These are phyloP conservation scores for Piaya cayana DNA, from an alignment of 2,113 vertebrate species.

Conservation along the genomic window DNA sequence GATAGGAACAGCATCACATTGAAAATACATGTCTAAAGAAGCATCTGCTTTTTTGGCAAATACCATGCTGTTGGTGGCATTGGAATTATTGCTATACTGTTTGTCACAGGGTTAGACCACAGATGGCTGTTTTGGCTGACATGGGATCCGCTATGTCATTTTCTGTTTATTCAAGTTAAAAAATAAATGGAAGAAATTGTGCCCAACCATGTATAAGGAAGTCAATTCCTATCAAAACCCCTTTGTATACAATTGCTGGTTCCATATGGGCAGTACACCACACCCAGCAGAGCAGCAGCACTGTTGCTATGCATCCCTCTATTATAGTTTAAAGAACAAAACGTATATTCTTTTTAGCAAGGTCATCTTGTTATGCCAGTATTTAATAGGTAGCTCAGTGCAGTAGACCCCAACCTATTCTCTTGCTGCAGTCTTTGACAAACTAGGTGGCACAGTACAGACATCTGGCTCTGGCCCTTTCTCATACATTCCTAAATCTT, in stretches of 20 bases:
- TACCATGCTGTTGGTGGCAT: constrained; percentile 52
- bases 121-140: constrained; percentile 73
- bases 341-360: background rate
- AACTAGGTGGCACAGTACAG: background rate
- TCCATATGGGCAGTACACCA: background rate
- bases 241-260: background rate
- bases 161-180: constrained; percentile 55
- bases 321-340: background rate
- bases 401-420: background rate
- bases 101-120: constrained; percentile 58
- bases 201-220: background rate
- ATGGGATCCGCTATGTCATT: constrained; percentile 20
- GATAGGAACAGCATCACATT: background rate
- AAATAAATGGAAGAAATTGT: constrained; percentile 51
- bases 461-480: background rate
- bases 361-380: background rate
- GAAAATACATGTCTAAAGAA: constrained; percentile 60
- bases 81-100: constrained; percentile 59
- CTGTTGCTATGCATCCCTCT: background rate
- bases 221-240: background rate
- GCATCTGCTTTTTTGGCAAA: constrained; percentile 75
- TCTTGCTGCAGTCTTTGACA: background rate
- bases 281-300: background rate
- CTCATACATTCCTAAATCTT: background rate
- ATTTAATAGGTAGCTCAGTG: background rate